phyloP scores from a whole-genome alignment of 1,140 invertebrate genomes.

The Apolygus lucorum region DNA sequence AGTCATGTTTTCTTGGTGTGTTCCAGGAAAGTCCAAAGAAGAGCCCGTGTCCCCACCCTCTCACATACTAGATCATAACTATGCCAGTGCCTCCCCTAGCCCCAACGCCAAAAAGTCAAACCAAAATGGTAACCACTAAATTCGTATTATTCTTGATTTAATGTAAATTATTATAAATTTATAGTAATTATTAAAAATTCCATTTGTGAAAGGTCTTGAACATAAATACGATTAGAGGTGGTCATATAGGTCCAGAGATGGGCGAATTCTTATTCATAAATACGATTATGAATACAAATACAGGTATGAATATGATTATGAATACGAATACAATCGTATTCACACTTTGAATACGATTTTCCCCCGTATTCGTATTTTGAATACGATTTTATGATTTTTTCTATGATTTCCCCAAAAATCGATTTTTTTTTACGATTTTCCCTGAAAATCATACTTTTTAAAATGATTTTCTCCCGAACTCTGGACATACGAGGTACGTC shows the following conservation, averaged over 20 bases:
- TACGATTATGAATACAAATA: neutral
- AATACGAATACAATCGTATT: no score
- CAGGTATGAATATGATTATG: neutral
- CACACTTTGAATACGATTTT: no score
- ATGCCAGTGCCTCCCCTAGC: slow-evolving; percentile 4
- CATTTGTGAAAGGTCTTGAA: neutral
- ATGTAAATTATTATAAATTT: neutral
- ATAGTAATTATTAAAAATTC: neutral
- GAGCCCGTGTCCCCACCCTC: neutral
- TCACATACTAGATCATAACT: slow-evolving; percentile 4
- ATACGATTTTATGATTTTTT: no score
- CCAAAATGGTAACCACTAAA: neutral
- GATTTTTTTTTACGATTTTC: no score
- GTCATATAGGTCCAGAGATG: neutral
- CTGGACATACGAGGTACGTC: no score
- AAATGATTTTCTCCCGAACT: no score
- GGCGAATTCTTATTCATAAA: no score
- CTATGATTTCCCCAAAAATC: no score
- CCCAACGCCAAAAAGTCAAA: neutral
- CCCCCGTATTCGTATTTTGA: no score
- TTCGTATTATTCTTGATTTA: neutral
- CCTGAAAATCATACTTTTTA: no score
- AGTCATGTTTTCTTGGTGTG: neutral
- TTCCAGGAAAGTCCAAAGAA: slow-evolving; percentile 7
- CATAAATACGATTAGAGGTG: neutral